These are phyloP conservation scores for Acrocyrtus sp. DNA, from an alignment of 2,888 invertebrate species.

Conservation along the genomic window DNA sequence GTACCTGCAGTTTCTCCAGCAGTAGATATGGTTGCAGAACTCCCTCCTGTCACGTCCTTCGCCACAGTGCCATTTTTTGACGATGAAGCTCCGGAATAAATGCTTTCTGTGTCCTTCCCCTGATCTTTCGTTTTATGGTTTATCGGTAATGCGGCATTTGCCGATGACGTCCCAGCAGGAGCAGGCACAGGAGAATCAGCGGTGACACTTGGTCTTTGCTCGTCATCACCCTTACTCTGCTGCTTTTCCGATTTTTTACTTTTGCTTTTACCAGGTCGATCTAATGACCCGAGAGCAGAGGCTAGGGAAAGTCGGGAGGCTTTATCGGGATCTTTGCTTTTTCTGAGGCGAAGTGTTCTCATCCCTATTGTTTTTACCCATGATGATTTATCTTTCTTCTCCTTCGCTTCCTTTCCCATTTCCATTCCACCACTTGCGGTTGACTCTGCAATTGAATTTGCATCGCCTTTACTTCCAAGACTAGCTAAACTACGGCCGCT, in stretches of 20 bases:
- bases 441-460: slow-evolving; percentile 28
- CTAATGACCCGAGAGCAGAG: slow-evolving; percentile 38
- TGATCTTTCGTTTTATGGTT: slow-evolving; percentile 41
- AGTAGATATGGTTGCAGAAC: slow-evolving; percentile 7
- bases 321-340: slow-evolving; percentile 47
- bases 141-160: background rate
- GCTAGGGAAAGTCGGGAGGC: slow-evolving; percentile 51
- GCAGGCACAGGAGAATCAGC: background rate
- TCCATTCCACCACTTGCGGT: slow-evolving; percentile 35
- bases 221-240: slow-evolving; percentile 15
- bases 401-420: slow-evolving; percentile 59
- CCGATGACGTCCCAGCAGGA: background rate
- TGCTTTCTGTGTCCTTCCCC: slow-evolving; percentile 47
- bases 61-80: slow-evolving; percentile 47
- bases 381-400: slow-evolving; percentile 57
- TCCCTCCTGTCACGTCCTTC: slow-evolving; percentile 13
- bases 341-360: slow-evolving; percentile 57
- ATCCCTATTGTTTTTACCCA: slow-evolving; percentile 63
- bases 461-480: slow-evolving; percentile 42
- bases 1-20: slow-evolving; percentile 59
- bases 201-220: background rate
- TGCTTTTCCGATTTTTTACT: slow-evolving; percentile 29
- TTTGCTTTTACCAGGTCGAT: slow-evolving; percentile 39
- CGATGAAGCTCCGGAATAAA: slow-evolving; percentile 49
- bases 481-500: slow-evolving; percentile 52